These are phyloP conservation scores for Prionchulus punctatus DNA, from an alignment of 2,888 invertebrate genomes.

Conservation along the genomic window DNA sequence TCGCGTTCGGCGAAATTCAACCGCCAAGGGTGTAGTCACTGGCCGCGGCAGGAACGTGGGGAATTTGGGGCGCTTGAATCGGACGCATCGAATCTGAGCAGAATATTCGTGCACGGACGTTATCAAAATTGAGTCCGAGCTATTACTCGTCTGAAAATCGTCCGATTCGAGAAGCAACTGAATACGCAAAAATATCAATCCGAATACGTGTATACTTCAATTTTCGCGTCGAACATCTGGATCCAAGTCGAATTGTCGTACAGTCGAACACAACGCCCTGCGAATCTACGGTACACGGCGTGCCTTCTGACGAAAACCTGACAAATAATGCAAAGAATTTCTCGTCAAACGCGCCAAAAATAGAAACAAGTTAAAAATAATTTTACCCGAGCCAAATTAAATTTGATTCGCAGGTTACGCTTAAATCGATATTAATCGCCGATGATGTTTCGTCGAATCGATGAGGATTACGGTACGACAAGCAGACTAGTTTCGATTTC, in stretches of 20 bases:
- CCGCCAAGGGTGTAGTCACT: constrained; percentile 52
- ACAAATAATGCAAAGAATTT: constrained; percentile 12
- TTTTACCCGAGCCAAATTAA: constrained; percentile 6
- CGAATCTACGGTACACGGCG: neutral
- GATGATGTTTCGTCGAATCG: too few relatives aligned
- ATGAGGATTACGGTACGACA: too few relatives aligned
- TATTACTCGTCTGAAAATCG: neutral
- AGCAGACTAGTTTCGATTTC: too few relatives aligned
- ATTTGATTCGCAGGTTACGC: neutral
- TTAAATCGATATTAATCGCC: neutral
- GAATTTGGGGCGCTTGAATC: constrained; percentile 63
- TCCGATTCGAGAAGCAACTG: neutral
- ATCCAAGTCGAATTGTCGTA: neutral
- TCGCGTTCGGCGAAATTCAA: constrained; percentile 59
- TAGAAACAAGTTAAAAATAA: too few relatives aligned
- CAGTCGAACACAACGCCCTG: neutral
- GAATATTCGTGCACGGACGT: neutral
- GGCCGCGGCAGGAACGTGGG: constrained; percentile 73
- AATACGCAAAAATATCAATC: neutral
- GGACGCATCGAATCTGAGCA: constrained; percentile 45
- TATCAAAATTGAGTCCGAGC: neutral
- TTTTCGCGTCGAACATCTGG: neutral
- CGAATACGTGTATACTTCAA: neutral
- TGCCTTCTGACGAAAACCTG: neutral
- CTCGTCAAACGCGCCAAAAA: too few relatives aligned